phyloP scores from a whole-genome alignment of 2,113 vertebrate species.

The Cyanoliseus patagonus region DNA sequence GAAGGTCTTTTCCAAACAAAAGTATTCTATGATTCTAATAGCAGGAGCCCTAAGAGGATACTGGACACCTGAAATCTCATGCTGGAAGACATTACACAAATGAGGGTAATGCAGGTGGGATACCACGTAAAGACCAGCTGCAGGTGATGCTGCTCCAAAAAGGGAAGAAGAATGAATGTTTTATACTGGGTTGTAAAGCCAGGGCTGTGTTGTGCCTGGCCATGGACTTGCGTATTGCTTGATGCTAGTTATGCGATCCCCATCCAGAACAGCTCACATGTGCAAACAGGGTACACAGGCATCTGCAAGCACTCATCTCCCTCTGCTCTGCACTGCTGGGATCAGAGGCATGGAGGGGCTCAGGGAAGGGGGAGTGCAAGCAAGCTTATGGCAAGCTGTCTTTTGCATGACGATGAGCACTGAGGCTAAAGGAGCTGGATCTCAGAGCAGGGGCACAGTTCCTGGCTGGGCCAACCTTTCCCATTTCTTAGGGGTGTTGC shows the following conservation, averaged over 20 bases:
- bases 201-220: background rate
- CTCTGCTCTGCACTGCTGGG: background rate
- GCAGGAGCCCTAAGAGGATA: background rate
- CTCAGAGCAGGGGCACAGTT: background rate
- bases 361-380: rapidly evolving
- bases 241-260: background rate
- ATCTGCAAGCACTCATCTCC: background rate
- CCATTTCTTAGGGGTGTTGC: background rate
- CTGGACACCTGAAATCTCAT: background rate
- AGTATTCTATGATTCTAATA: background rate
- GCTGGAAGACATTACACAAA: background rate
- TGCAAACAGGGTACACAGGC: background rate
- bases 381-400: rapidly evolving
- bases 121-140: background rate
- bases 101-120: background rate
- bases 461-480: background rate
- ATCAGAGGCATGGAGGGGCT: background rate
- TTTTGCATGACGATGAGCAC: rapidly evolving
- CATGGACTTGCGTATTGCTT: background rate
- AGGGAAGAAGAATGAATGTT: background rate
- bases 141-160: background rate
- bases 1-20: background rate
- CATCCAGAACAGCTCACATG: background rate
- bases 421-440: background rate
- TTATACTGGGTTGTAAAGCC: background rate